These are phyloP conservation scores for Chrysolophus pictus DNA, from an alignment of 2,797 vertebrate species.

Conservation along the genomic window DNA sequence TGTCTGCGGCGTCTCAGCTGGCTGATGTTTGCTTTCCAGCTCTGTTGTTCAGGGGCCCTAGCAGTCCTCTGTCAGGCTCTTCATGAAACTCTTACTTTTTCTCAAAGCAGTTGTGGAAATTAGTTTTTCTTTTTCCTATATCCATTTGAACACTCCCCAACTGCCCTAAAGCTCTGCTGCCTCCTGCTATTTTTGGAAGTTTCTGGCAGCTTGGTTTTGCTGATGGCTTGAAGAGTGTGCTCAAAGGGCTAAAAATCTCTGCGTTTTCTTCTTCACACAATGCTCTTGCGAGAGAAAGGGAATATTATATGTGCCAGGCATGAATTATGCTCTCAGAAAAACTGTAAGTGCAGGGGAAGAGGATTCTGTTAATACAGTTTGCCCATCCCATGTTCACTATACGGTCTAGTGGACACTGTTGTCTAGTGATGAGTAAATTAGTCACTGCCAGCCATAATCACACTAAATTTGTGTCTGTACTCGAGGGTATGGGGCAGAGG, in stretches of 20 bases:
- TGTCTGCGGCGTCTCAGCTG: not conserved
- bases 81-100: not conserved
- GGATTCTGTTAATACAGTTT: not conserved
- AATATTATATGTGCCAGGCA: not conserved
- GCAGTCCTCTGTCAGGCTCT: not conserved
- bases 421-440: not conserved
- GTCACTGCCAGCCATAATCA: not conserved
- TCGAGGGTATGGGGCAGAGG: not conserved
- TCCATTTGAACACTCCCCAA: not conserved
- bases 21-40: not conserved
- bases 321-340: not conserved
- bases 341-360: not conserved
- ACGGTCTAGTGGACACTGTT: not conserved
- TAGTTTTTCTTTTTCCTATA: not conserved
- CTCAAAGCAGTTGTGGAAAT: not conserved
- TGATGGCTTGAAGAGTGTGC: fast-evolving
- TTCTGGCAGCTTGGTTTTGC: not conserved
- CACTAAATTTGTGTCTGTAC: not conserved
- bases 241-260: not conserved
- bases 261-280: not conserved
- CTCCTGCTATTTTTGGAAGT: not conserved
- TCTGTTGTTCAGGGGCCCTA: not conserved
- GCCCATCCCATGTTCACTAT: not conserved
- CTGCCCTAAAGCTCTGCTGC: not conserved
- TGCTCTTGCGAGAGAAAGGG: not conserved